A percentile compares a stretch with the other conserved stretches of the same genome.
phyloP scores from a whole-genome alignment of 2,888 invertebrate species.

The Phortica magna region DNA sequence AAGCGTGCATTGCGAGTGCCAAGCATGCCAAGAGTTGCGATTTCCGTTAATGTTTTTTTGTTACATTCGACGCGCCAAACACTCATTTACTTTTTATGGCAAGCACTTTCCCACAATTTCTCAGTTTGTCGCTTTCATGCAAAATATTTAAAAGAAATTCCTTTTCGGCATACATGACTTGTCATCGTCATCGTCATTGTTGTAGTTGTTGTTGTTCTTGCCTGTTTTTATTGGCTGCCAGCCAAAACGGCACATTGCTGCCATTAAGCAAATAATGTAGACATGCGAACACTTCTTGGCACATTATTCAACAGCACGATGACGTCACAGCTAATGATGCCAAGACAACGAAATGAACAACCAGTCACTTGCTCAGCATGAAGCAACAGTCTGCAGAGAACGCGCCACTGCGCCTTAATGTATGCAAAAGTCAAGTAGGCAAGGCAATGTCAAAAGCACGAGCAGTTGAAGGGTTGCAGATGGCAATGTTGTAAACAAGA shows the following conservation, averaged over 20 bases:
- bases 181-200: too few relatives aligned
- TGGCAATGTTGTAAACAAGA: not conserved
- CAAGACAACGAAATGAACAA: not conserved
- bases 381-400: not conserved
- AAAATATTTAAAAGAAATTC: not conserved
- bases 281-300: not conserved
- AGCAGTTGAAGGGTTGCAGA: not conserved
- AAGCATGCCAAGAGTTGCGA: not conserved
- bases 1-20: not conserved
- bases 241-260: not conserved
- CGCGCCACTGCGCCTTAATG: not conserved
- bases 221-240: not conserved
- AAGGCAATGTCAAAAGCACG: not conserved
- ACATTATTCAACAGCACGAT: not conserved
- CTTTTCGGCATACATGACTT: too few relatives aligned
- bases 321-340: not conserved
- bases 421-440: not conserved
- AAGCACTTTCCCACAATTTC: not conserved
- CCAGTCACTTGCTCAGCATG: not conserved
- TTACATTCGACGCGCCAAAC: too few relatives aligned
- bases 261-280: not conserved
- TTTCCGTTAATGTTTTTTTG: not conserved
- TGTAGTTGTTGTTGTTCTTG: slow-evolving; percentile 25
- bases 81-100: not conserved
- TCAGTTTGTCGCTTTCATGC: slow-evolving; percentile 28